Base-by-base conservation (phyloP, 2,888 invertebrate genomes). In the Coremacera marginata region DNA sequence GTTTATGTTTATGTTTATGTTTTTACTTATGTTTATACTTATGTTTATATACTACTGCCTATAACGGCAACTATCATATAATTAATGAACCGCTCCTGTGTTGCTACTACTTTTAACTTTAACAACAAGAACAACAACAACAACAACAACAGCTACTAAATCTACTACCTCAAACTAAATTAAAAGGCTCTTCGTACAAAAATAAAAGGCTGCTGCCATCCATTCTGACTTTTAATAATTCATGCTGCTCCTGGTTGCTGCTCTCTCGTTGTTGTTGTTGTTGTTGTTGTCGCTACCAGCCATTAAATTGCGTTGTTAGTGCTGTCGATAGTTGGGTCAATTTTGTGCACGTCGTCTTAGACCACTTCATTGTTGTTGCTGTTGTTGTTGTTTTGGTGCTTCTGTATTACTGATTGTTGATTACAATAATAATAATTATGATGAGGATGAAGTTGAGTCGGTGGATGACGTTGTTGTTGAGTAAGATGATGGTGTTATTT, bases 401-500 rank as follows among this genome's bases (percentile, higher is more conserved):
- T 73, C 73, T 73, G 72, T 77, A 68, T 73, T 73, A 72, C 65
- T 77, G 77, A 63, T 72, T 31, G 55, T 72, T 65, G 72, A 77
- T 76, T 70, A 57, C 63, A 70, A 76, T 76, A 76, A 70, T 63
- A 63, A 70, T 76, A 70, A 76, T 76, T 70, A 76, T 70, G 70
- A 70, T 76, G 76, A 60, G 55, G 51, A 27, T 62, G 75, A 52
- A 37, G 52, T 25, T 57, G 14, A 57, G 57, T 8, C 44, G 71
- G n/a, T 14, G 55, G n/a, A 52, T 34, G 71, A 37, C 34, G 44
- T 57, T 31, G 55, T 34, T 14, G 49, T 49, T 22, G 62, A 72
- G 14, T 14, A 55, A 9, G 31, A 70, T 22, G 80, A 62, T 51
- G 57, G 37, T 51, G 51, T 14, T 74, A 82, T 44, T 44, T 44